A percentile compares a stretch with the other conserved stretches of the same genome.
phyloP scores from a whole-genome alignment of 2,888 invertebrate species.

The Gastrophysa polygoni region DNA sequence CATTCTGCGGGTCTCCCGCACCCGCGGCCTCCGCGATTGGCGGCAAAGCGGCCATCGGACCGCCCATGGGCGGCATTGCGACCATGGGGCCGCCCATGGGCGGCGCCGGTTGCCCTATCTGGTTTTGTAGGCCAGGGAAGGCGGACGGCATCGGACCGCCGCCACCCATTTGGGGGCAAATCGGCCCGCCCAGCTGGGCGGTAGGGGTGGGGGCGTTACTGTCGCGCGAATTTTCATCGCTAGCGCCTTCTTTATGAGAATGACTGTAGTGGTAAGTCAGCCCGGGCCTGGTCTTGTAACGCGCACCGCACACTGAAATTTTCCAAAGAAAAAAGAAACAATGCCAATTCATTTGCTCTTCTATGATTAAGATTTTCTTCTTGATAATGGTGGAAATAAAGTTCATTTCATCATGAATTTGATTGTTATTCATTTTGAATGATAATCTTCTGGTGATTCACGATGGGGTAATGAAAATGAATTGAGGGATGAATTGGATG shows the following conservation, averaged over 20 bases:
- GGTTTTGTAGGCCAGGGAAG: slow-evolving; percentile 40
- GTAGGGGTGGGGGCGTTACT: slow-evolving; percentile 54
- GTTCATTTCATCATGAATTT: not conserved
- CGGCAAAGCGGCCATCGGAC: slow-evolving; percentile 29
- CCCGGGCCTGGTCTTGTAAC: slow-evolving; percentile 96
- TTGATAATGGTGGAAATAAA: slow-evolving; percentile 8
- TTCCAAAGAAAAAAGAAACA: slow-evolving; percentile 35
- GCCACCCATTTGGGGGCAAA: slow-evolving; percentile 55
- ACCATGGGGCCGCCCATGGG: slow-evolving; percentile 25
- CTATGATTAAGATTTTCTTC: not conserved
- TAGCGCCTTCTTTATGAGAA: slow-evolving; percentile 74
- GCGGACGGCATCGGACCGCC: slow-evolving; percentile 47
- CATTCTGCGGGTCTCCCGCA: slow-evolving; percentile 47
- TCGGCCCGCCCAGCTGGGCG: slow-evolving; percentile 53
- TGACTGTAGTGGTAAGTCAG: slow-evolving; percentile 95
- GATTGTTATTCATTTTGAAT: slow-evolving; percentile 21
- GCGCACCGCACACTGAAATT: slow-evolving; percentile 87
- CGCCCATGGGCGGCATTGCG: slow-evolving; percentile 10
- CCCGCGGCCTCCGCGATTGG: slow-evolving; percentile 34
- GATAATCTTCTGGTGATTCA: slow-evolving; percentile 39
- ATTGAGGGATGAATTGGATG: slow-evolving; percentile 5
- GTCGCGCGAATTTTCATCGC: slow-evolving; percentile 60
- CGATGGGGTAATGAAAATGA: not conserved
- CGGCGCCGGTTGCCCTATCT: slow-evolving; percentile 26
- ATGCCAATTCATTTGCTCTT: slow-evolving; percentile 33